phyloP scores from a whole-genome alignment of 2,888 invertebrate species.

The Drosophila nigritarsus region DNA sequence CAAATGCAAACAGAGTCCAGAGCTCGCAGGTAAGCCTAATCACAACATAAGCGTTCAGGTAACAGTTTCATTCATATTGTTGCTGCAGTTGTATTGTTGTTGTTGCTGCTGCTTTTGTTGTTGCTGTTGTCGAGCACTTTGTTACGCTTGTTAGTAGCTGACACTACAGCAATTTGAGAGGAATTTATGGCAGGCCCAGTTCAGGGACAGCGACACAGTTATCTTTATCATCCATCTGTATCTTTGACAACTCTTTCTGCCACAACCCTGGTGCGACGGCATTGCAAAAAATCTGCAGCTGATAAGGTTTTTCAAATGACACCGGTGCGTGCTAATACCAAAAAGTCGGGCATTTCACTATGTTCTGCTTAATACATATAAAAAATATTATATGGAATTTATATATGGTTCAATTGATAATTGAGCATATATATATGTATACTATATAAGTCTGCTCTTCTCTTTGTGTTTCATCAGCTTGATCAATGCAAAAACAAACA shows the following conservation, averaged over 20 bases:
- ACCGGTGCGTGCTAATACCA: conserved; percentile 30
- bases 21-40: conserved; percentile 64
- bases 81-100: conserved; percentile 1
- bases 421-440: background rate
- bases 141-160: conserved; percentile 77
- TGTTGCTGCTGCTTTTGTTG: background rate
- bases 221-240: conserved; percentile 25
- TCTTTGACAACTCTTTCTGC: conserved; percentile 28
- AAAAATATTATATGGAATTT: background rate
- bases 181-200: conserved; percentile 66
- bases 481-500: background rate
- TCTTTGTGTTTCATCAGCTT: conserved; percentile 12
- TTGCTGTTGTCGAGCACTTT: conserved; percentile 52
- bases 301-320: conserved; percentile 30
- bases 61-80: conserved; percentile 69
- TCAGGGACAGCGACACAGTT: conserved; percentile 24
- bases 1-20: conserved; percentile 34
- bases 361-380: background rate
- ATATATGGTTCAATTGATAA: background rate
- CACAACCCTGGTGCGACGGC: conserved; percentile 11
- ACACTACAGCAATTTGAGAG: conserved; percentile 60
- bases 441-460: background rate
- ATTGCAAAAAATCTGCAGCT: conserved; percentile 28
- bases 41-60: conserved; percentile 69
- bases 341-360: conserved; percentile 12